Base-by-base conservation (phyloP, 2,797 vertebrate genomes). In the Phoeniculus purpureus region DNA sequence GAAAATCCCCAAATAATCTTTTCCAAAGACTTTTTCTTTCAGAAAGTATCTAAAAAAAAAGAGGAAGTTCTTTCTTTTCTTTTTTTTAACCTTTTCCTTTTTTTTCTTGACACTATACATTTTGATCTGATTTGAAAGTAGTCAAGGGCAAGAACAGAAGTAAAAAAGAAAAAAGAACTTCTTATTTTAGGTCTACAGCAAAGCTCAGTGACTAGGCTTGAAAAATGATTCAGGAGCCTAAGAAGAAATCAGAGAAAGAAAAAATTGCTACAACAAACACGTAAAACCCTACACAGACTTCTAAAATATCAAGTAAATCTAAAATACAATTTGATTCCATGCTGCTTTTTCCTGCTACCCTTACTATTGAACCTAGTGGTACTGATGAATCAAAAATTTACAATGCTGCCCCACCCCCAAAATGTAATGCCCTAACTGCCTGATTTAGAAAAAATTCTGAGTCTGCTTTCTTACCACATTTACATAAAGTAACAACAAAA, bases 111-210 rank as follows among this genome's bases (percentile, higher is more conserved):
- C 27, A 73, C 60, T 58, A 29, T 61, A 65, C 4, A 81, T 90
- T 92, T 93, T 95, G 77, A 87, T 89, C 81, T 89, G 82, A 77
- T 92, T 87, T 92, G 47, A 86, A 91, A 91, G 90, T 40, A 72
- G 73, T 78, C 56, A 87, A 90, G 89, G n/a, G 16, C 55, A 94
- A 92, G 87, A 95, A 91, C 25, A 93, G 71, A 95, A 90, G 34
- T 17, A 73, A 73, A 84, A 87, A 88, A 88, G 40, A 18, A 73
- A 73, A 84, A 87, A 88, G 25, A 68, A 64, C 65, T 66, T 96
- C 91, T 94, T 81, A 95, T 92, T 92, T 89, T 65, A 81, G 70
- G 64, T 89, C 71, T 90, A 83, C 71, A 91, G 66, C 77, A 87
- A 94, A 94, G 73, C 70, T 87, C 55, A 50, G 67, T 92, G 87